phyloP scores from a whole-genome alignment of 2,888 invertebrate species.

The Teinopalpus imperialis region DNA sequence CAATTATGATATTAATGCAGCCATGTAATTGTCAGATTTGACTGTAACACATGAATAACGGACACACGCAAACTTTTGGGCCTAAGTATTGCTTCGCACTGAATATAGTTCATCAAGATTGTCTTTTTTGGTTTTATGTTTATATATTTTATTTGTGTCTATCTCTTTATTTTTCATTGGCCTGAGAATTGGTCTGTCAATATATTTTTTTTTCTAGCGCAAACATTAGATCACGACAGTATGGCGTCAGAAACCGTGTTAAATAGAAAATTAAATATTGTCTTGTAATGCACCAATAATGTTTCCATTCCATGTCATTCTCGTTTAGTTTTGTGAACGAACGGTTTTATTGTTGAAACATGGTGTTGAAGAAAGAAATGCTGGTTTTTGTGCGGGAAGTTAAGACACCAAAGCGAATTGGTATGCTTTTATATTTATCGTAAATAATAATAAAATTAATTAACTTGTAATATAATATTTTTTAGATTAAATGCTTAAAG shows the following conservation, averaged over 20 bases:
- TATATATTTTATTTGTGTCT: too few species aligned
- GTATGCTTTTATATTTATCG: constrained; percentile 26
- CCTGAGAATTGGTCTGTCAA: too few species aligned
- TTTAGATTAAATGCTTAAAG: too few species aligned
- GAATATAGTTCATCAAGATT: too few species aligned
- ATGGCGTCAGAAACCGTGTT: constrained; percentile 52
- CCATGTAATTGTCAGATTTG: too few species aligned
- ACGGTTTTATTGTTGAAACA: constrained; percentile 34
- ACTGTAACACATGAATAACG: too few species aligned
- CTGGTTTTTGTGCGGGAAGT: constrained; percentile 43
- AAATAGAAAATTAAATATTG: constrained; percentile 33
- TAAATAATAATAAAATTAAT: constrained; percentile 41
- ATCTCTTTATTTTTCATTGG: too few species aligned
- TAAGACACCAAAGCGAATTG: constrained; percentile 32
- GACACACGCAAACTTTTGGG: too few species aligned
- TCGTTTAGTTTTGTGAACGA: constrained; percentile 30
- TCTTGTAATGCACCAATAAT: constrained; percentile 22
- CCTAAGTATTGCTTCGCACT: too few species aligned
- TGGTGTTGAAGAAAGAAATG: constrained; percentile 46
- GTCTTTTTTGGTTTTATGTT: too few species aligned
- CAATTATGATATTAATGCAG: too few species aligned
- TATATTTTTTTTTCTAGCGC: constrained; percentile 38
- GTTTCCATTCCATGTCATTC: constrained; percentile 37
- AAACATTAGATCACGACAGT: constrained; percentile 37
- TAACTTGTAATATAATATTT: neutral